Evolutionary conservation across 2,888 invertebrate species (phyloP), one percentile per base, ranked within the genome.

Genomic region (Andricus quercusramuli): DNA sequence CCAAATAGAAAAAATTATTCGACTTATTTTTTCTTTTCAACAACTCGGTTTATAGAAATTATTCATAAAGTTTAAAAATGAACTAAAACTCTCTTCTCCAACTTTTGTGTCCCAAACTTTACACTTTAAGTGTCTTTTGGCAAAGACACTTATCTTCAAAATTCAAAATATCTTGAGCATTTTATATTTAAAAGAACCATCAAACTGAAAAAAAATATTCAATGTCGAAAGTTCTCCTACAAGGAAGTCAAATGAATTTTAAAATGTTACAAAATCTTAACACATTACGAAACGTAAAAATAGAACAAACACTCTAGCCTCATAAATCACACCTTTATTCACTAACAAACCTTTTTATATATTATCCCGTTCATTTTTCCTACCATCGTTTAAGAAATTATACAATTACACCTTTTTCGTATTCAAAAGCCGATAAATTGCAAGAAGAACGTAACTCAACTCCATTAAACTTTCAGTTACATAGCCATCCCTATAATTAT

Each of bases 391-490:
- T n/a, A 56, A n/a, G 56, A 11, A 22, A 56, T n/a, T 56, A 56
- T 56, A 56, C n/a, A n/a, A 56, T 56, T n/a, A 11, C 11, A n/a
- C n/a, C 56, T 56, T 56, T 56, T 56, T 56, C n/a, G n/a, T 56
- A 56, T 56, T n/a, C 56, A 56, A 56, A 56, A 56, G n/a, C n/a
- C 56, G 11, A 56, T n/a, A n/a, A 25, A 62, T 62, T 15, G 62
- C 6, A 25, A 62, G 62, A 62, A 62, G 25, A 62, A 15, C 15
- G 25, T 29, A 62, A 62, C 25, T 25, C 62, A 25, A 15, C 15
- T 62, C 62, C 25, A 62, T 25, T 29, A 62, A 59, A 62, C 25
- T 62, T 62, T 25, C 22, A 25, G 62, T 62, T 62, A 62, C 62
- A 13, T 62, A 25, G 15, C 22, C 29, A 15, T 29, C 62, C 62